These are phyloP conservation scores for Macrotrachela quadricornifera DNA, from an alignment of 1,140 invertebrate species.

Conservation along the genomic window DNA sequence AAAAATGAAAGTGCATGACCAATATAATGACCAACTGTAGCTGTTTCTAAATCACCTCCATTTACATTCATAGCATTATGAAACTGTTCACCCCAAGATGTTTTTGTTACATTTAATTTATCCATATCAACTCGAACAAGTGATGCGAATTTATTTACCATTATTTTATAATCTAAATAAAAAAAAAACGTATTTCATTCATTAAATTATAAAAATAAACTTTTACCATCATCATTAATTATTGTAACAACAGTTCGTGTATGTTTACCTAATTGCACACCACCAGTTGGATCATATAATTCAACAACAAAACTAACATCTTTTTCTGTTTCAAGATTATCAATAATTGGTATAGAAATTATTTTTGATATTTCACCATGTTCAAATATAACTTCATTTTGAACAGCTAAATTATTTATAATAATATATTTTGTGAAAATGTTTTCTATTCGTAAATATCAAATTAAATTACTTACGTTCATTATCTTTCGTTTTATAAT, in stretches of 20 bases:
- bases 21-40: constrained; percentile 35
- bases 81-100: constrained; percentile 39
- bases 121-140: constrained; percentile 40
- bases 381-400: constrained; percentile 37
- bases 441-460: no score
- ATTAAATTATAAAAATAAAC: constrained; percentile 34
- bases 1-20: constrained; percentile 24
- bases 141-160: constrained; percentile 36
- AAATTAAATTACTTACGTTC: constrained; percentile 21
- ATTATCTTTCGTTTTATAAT: constrained; percentile 40
- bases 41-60: constrained; percentile 40
- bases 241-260: constrained; percentile 42
- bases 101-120: constrained; percentile 34
- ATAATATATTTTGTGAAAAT: not conserved
- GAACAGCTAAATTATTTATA: constrained; percentile 10
- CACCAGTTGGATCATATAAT: constrained; percentile 34
- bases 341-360: constrained; percentile 40
- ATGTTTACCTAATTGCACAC: constrained; percentile 37
- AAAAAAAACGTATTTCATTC: not conserved
- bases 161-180: constrained; percentile 11
- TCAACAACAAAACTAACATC: constrained; percentile 44
- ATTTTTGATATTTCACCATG: constrained; percentile 35
- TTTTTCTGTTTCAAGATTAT: constrained; percentile 41
- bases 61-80: constrained; percentile 42
- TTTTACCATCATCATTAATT: constrained; percentile 42